Conservation (phyloP, 2,797 vertebrate genomes). For the Syndactyla subalaris region DNA sequence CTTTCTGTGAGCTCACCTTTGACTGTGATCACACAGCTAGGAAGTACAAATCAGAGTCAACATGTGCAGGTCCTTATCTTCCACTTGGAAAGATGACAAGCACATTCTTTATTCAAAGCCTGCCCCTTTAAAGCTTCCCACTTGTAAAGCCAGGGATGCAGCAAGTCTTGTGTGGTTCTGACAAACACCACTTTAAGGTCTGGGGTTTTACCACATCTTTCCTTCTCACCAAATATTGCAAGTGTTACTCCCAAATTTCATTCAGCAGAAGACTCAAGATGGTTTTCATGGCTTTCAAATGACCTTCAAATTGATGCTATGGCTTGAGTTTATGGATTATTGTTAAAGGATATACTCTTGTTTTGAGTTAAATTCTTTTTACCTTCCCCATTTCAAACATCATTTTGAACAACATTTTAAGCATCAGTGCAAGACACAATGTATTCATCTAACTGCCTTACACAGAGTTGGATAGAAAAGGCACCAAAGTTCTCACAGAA, state of each 20-base stretch:
- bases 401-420: not conserved
- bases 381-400: not conserved
- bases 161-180: not conserved
- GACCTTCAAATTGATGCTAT: not conserved
- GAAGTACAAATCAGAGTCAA: not conserved
- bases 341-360: not conserved
- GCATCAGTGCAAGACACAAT: not conserved
- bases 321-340: not conserved
- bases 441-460: not conserved
- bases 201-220: not conserved
- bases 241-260: not conserved
- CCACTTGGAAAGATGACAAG: not conserved
- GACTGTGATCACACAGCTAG: not conserved
- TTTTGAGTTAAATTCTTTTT: not conserved
- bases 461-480: not conserved
- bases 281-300: not conserved
- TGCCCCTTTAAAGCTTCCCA: not conserved
- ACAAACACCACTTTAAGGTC: not conserved
- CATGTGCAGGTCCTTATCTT: not conserved
- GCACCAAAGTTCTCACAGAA: not conserved
- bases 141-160: not conserved
- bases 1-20: not conserved
- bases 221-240: not conserved
- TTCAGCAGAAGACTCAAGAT: not conserved
- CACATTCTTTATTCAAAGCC: not conserved